Conservation (phyloP, 2,113 vertebrate species). For the Azemiops feae region DNA sequence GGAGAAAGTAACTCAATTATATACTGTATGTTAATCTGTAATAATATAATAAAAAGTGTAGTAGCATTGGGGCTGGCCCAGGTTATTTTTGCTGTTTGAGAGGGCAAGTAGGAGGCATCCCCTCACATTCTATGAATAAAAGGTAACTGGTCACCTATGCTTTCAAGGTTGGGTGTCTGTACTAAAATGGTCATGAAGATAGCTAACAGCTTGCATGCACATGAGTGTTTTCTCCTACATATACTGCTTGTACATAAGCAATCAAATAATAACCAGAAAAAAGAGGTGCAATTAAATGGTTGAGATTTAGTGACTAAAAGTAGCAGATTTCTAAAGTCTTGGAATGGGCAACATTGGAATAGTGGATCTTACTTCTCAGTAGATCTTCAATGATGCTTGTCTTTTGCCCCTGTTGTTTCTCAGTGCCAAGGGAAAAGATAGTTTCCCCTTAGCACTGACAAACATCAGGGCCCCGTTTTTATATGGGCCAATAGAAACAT, state of each 20-base stretch:
- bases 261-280: conserved; percentile 29
- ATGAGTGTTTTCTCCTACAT: not conserved
- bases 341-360: not conserved
- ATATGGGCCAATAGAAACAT: too few relatives aligned
- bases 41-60: not conserved
- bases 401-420: conserved; percentile 36
- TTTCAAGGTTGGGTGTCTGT: conserved; percentile 15
- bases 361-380: not conserved
- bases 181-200: not conserved
- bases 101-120: not conserved
- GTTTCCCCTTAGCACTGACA: not conserved
- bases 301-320: conserved; percentile 48
- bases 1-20: not conserved
- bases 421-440: not conserved
- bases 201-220: not conserved
- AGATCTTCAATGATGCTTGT: conserved; percentile 10
- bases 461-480: too few relatives aligned
- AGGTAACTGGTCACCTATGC: too few relatives aligned
- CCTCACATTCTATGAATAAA: not conserved
- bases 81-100: not conserved
- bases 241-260: conserved; percentile 13
- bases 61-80: not conserved
- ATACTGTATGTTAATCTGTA: not conserved
- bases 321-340: conserved; percentile 16
- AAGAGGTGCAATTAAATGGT: conserved; percentile 44